Evolutionary conservation across 2,797 vertebrate genomes (phyloP).

Genomic region (Brachymystax lenok): DNA sequence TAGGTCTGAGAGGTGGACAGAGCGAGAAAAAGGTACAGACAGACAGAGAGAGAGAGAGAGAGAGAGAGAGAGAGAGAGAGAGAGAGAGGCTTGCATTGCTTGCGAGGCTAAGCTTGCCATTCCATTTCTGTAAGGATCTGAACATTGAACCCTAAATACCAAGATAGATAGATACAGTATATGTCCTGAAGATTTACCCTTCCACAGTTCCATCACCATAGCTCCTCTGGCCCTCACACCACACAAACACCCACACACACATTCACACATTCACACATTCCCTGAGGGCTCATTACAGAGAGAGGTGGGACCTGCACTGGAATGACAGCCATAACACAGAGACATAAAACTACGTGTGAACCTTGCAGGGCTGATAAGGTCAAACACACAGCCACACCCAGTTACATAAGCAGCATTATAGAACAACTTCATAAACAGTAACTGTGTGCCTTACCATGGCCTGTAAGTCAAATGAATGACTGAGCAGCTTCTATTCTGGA

Average conservation of each 20-base stretch:
- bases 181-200: neutral
- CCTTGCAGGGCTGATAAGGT: no score
- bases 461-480: neutral
- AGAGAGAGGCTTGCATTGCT: no score
- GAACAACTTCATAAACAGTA: neutral
- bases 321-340: neutral
- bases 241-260: neutral
- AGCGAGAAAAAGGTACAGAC: neutral
- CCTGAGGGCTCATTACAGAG: no score
- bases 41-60: neutral
- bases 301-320: no score
- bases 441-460: neutral
- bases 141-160: neutral
- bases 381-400: neutral
- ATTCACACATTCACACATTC: no score
- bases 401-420: neutral
- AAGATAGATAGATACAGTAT: neutral
- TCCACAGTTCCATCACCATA: neutral
- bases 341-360: no score
- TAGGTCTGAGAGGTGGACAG: neutral
- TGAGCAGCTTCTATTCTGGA: neutral
- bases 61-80: neutral
- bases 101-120: no score
- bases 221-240: neutral
- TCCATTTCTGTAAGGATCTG: neutral